Percentiles rank a stretch among this genome's conserved stretches.
Conservation (phyloP, 2,888 invertebrate genomes). For the Athripsodes cinereus region DNA sequence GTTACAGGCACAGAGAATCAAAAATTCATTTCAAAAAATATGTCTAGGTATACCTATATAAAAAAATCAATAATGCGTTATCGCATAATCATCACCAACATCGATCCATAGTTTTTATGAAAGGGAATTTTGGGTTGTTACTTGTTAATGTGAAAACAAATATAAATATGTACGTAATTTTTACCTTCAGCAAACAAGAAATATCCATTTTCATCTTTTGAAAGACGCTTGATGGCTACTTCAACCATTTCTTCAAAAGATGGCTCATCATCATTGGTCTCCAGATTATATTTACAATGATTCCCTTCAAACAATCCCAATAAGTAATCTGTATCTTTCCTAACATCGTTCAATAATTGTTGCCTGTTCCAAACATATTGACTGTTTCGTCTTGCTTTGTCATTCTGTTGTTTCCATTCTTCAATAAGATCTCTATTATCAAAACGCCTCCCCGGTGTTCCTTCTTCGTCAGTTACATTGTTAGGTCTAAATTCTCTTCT, state of each 20-base stretch:
- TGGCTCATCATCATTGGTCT: slow-evolving; percentile 52
- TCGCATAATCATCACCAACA: too few relatives aligned
- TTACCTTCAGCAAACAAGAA: slow-evolving; percentile 71
- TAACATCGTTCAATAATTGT: slow-evolving; percentile 39
- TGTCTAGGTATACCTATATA: too few relatives aligned
- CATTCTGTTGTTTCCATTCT: slow-evolving; percentile 55
- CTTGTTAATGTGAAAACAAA: too few relatives aligned
- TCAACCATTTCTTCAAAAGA: slow-evolving; percentile 75
- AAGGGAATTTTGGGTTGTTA: too few relatives aligned
- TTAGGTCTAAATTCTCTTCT: slow-evolving; percentile 58
- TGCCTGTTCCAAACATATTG: slow-evolving; percentile 53
- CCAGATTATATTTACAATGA: slow-evolving; percentile 67
- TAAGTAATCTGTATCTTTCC: slow-evolving; percentile 48
- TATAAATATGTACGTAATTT: too few relatives aligned
- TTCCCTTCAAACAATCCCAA: slow-evolving; percentile 60
- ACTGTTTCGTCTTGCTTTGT: slow-evolving; percentile 34
- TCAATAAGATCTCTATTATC: slow-evolving; percentile 63
- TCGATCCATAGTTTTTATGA: too few relatives aligned
- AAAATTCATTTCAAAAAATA: too few relatives aligned
- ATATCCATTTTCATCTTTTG: slow-evolving; percentile 60
- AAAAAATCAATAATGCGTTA: too few relatives aligned
- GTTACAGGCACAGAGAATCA: too few relatives aligned
- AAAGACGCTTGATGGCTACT: slow-evolving; percentile 66
- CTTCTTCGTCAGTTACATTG: slow-evolving; percentile 45
- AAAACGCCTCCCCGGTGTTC: slow-evolving; percentile 41